phyloP scores from a whole-genome alignment of 2,113 vertebrate species.

The Fregata magnificens region DNA sequence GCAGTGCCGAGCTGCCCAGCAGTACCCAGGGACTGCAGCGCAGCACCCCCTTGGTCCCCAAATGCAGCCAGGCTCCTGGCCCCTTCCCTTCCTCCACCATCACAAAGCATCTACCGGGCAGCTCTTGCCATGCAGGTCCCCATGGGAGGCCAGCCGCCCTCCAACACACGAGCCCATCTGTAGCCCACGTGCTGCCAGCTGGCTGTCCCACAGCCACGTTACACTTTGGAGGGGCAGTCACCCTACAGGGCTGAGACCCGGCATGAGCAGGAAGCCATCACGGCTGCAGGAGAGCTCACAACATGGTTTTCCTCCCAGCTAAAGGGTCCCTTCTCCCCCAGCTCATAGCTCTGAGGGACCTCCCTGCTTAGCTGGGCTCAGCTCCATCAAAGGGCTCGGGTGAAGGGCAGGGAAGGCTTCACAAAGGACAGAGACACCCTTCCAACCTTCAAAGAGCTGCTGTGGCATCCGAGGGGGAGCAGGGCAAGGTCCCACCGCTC shows the following conservation, averaged over 20 bases:
- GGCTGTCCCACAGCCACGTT: not conserved
- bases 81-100: not conserved
- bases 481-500: not conserved
- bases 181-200: not conserved
- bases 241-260: rapidly evolving
- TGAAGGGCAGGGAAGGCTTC: not conserved
- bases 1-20: not conserved
- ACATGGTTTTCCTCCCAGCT: not conserved
- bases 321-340: not conserved
- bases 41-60: not conserved
- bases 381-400: not conserved
- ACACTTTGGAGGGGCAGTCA: not conserved
- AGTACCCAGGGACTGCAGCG: too few species aligned
- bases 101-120: not conserved
- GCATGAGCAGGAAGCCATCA: not conserved
- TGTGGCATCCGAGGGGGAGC: not conserved
- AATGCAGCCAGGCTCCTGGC: not conserved
- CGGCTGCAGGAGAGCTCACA: not conserved
- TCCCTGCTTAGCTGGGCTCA: not conserved
- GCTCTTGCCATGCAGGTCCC: not conserved
- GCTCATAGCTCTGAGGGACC: not conserved
- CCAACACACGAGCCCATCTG: not conserved
- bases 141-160: not conserved
- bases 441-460: not conserved
- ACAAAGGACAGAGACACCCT: rapidly evolving